Conservation (phyloP, 2,113 vertebrate species). For the Pholis gunnellus region DNA sequence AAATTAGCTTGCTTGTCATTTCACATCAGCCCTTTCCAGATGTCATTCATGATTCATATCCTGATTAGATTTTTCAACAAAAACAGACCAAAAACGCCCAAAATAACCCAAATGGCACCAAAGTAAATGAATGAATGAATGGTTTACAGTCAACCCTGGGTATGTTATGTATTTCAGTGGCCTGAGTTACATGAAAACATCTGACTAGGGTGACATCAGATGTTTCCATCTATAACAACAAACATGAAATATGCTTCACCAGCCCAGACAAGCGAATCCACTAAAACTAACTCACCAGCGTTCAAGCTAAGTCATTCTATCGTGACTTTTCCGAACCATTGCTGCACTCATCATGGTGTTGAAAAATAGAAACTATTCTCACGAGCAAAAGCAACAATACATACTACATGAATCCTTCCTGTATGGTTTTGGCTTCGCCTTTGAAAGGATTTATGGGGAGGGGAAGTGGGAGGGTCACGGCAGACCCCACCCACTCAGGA, state of each 20-base stretch:
- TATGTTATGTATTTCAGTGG: conserved; percentile 1
- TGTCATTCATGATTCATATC: conserved; percentile 22
- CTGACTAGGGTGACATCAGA: conserved; percentile 42
- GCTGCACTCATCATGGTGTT: conserved; percentile 34
- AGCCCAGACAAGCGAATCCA: conserved; percentile 37
- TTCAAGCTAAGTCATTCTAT: conserved; percentile 51
- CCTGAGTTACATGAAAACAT: conserved; percentile 27
- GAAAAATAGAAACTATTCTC: conserved; percentile 63
- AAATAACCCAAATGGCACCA: not conserved
- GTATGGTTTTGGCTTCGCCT: conserved; percentile 60
- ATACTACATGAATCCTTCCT: conserved; percentile 70
- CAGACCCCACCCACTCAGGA: conserved; percentile 59
- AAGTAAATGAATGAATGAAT: not conserved
- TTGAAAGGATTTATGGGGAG: conserved; percentile 71
- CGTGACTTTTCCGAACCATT: conserved; percentile 50
- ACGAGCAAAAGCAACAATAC: conserved; percentile 67
- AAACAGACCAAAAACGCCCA: not conserved
- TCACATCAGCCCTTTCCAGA: not conserved
- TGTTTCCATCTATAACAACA: conserved; percentile 40
- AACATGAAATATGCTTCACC: conserved; percentile 25
- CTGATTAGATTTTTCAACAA: conserved; percentile 21
- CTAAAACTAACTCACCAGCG: conserved; percentile 56
- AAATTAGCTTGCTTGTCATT: not conserved
- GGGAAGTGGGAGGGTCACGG: conserved; percentile 64
- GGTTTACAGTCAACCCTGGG: not conserved